Evolutionary conservation across 2,113 vertebrate species (phyloP), one percentile per base, ranked within the genome.

Genomic region (Dicentrarchus labrax): DNA sequence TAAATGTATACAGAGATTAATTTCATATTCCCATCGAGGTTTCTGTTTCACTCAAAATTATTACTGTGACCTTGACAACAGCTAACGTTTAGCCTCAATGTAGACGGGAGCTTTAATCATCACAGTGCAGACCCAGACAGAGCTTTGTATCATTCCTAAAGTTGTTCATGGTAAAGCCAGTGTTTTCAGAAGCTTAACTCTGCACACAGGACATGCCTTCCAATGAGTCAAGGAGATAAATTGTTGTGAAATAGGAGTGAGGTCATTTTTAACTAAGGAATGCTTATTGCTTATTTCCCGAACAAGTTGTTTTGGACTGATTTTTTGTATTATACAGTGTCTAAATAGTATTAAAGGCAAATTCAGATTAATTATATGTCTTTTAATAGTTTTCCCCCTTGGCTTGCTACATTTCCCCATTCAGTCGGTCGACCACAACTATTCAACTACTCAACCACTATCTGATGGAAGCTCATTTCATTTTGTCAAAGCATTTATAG

Each of bases 51-150:
- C 78, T 87, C 86, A 62, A 71, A 89, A 84, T 83, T 78, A 85
- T 91, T 59, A 85, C 82, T 82, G 68, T 85, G 90, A 94, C 93
- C 92, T 93, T 94, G 92, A 90, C 92, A 84, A 73, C 15, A 8
- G 76, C 78, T 83, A 86, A 85, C 50, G 73, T 89, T 91, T 89
- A 89, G 86, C 81, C 80, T 82, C 86, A 83, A 75, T 73, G 77
- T 69, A 74, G 77, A 78, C 53, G 30, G 69, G 64, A 79, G 80
- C 89, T 89, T 88, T 90, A 89, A 92, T 92, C 92, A 84, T 85
- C 80, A 22, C 43, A 15, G 81, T 76, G 85, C 90, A 91, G 86
- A 85, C 3, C 13, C 83, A 88, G 72, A 73, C 57, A 45, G 71
- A 69, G 82, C 86, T 81, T 83, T 80, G 80, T 80, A 72, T 80